Percentiles rank a stretch among this genome's conserved stretches.
Conservation (phyloP, 2,888 invertebrate genomes). For the Aethes cnicana region DNA sequence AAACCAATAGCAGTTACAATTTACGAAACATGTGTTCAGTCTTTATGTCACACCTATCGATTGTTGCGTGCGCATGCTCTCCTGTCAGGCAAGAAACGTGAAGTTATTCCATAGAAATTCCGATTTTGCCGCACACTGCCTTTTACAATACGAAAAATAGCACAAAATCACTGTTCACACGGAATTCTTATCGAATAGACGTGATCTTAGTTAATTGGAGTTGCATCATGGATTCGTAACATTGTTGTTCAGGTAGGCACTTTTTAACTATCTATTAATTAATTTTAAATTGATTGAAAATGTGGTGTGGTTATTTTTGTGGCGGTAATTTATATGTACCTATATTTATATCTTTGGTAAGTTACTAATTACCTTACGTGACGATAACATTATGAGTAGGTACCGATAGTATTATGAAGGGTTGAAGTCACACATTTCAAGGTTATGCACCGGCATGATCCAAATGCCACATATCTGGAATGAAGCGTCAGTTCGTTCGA, state of each 20-base stretch:
- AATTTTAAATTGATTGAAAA: neutral
- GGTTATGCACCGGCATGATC: neutral
- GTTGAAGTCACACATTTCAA: neutral
- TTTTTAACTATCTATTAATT: conserved; percentile 7
- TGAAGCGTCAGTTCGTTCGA: too few relatives aligned
- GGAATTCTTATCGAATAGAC: conserved; percentile 11
- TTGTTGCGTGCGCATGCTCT: conserved; percentile 69
- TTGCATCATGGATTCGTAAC: neutral
- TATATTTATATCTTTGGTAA: neutral
- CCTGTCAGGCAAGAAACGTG: conserved; percentile 52
- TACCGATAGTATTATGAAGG: neutral
- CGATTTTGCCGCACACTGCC: conserved; percentile 37
- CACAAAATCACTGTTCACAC: conserved; percentile 11
- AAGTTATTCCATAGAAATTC: conserved; percentile 63
- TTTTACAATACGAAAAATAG: conserved; percentile 41
- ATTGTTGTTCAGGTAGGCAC: neutral
- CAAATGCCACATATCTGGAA: too few relatives aligned
- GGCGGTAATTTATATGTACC: too few relatives aligned
- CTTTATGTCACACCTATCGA: conserved; percentile 48
- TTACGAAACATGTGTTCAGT: neutral
- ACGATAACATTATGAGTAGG: too few relatives aligned
- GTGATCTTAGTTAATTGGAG: conserved; percentile 4
- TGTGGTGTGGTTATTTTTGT: neutral
- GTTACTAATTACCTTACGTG: neutral
- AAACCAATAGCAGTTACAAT: neutral